Conservation (phyloP, 2,888 invertebrate genomes). For the Gasteruption jaculator region DNA sequence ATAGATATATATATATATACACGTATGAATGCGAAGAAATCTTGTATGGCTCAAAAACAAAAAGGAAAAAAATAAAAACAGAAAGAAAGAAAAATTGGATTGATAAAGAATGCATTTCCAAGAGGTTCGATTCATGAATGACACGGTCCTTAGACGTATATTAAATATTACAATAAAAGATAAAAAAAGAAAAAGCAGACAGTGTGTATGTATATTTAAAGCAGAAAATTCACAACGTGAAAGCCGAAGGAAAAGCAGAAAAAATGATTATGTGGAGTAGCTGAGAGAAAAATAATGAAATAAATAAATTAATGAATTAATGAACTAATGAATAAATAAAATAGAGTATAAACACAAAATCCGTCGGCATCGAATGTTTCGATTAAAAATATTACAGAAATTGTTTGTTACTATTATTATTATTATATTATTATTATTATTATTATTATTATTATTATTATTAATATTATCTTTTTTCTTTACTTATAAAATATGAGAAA, state of each 20-base stretch:
- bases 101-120: too few species aligned
- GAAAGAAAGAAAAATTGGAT: conserved; percentile 18
- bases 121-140: too few species aligned
- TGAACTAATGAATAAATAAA: background rate
- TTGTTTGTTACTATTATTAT: background rate
- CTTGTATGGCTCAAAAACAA: too few species aligned
- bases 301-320: conserved; percentile 17
- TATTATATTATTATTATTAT: conserved; percentile 30
- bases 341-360: background rate
- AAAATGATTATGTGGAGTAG: conserved; percentile 20
- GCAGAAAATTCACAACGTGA: too few species aligned
- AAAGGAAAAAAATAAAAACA: conserved; percentile 20
- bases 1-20: conserved; percentile 25
- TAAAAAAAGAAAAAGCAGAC: background rate
- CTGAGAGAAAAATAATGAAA: conserved; percentile 20
- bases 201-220: too few species aligned
- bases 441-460: conserved; percentile 40
- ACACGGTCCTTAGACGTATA: too few species aligned
- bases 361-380: too few species aligned
- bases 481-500: conserved; percentile 41
- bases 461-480: conserved; percentile 38
- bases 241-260: conserved; percentile 4
- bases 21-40: too few species aligned
- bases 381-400: background rate
- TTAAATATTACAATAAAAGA: conserved; percentile 3